Evolutionary conservation across 2,797 vertebrate genomes (phyloP), one percentile per base, ranked within the genome.

Genomic region (Argyrosomus regius): DNA sequence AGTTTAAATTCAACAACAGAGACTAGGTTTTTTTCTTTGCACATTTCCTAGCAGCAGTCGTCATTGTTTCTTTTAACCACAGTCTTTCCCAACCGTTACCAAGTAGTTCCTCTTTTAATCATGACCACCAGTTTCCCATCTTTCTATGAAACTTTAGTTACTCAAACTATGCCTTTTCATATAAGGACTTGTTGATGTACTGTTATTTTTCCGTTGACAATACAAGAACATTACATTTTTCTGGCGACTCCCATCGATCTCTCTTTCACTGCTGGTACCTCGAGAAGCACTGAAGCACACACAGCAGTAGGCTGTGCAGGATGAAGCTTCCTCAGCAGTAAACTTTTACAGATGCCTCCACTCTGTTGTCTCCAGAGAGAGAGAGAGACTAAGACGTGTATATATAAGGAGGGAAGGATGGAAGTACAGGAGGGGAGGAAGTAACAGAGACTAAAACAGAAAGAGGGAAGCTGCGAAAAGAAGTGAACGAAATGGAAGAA

Each of bases 401-500:
- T 56, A 49, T 82, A 18, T 70, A 62, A 46, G 68, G 24, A 45
- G 56, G 43, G 54, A 80, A 77, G 53, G 65, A 78, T 86, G 75
- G 85, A 87, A 81, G 84, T 63, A 68, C 61, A 83, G 67, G n/a
- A 3, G 17, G 57, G 57, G 78, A 87, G 86, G 83, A 88, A 83
- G 82, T 20, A 67, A 59, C 67, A 62, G 87, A 86, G 77, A 88
- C 86, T 77, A 82, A 88, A 60, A 72, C 52, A 75, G 88, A 83
- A 75, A 83, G 79, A 82, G 85, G 63, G 72, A 89, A 84, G 84
- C 86, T 58, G 87, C 71, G 13, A 52, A 68, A 71, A 88, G 68
- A 78, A 75, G 88, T 18, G 84, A 92, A 77, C 67, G 77, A 80
- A 91, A 78, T 86, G 91, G 89, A 93, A 92, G 92, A 91, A 77